phyloP scores from a whole-genome alignment of 1,140 invertebrate genomes.

The Aphelenchoides avenae region DNA sequence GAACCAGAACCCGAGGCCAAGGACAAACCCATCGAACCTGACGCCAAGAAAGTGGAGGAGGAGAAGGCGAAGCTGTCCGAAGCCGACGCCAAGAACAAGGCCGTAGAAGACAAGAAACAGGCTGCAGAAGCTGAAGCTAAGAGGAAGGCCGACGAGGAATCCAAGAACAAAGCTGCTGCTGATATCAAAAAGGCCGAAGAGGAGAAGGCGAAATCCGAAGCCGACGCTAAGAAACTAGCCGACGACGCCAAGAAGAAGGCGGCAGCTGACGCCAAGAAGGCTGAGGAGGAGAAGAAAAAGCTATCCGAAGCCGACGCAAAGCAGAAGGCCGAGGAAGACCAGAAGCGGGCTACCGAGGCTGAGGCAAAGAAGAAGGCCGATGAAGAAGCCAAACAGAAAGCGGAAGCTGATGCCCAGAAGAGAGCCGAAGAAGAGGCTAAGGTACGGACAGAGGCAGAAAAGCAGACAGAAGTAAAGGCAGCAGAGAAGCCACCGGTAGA shows the following conservation, averaged over 20 bases:
- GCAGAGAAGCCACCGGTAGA: conserved; percentile 4
- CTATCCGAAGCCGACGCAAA: conserved; percentile 5
- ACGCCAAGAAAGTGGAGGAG: neutral
- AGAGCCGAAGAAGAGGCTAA: neutral
- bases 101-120: neutral
- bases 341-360: conserved; percentile 4
- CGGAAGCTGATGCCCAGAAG: neutral
- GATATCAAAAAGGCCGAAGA: neutral
- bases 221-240: neutral
- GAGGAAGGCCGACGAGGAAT: conserved; percentile 1
- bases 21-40: neutral
- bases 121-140: neutral
- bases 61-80: neutral
- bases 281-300: neutral
- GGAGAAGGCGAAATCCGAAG: neutral
- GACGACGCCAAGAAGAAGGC: neutral
- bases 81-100: neutral
- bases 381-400: conserved; percentile 7
- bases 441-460: neutral
- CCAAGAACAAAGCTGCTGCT: neutral
- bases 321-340: neutral
- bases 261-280: neutral
- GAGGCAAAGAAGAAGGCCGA: conserved; percentile 16
- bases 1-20: conserved; percentile 8
- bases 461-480: neutral